These are phyloP conservation scores for Muscidifurax raptorellus DNA, from an alignment of 1,140 invertebrate genomes.

Conservation along the genomic window DNA sequence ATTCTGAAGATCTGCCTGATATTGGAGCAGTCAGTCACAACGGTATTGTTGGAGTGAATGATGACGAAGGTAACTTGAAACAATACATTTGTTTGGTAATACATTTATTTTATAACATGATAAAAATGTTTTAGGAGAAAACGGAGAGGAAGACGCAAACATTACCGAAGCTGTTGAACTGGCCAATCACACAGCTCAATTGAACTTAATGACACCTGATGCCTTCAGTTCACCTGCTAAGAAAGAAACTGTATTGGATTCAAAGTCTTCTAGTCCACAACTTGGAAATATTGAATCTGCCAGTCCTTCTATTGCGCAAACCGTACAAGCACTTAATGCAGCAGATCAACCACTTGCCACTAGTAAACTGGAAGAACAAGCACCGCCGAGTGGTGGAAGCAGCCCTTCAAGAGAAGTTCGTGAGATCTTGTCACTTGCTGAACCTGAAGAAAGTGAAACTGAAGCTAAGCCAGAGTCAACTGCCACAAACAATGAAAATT, in stretches of 20 bases:
- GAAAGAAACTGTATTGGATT: slow-evolving; percentile 69
- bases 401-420: slow-evolving; percentile 91
- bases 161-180: slow-evolving; percentile 61
- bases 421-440: slow-evolving; percentile 83
- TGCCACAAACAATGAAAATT: slow-evolving; percentile 62
- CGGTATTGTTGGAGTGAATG: slow-evolving; percentile 74
- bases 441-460: slow-evolving; percentile 68
- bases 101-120: neutral
- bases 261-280: slow-evolving; percentile 66
- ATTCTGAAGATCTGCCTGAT: slow-evolving; percentile 65
- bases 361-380: slow-evolving; percentile 69
- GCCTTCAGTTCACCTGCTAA: slow-evolving; percentile 85
- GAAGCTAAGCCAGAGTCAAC: slow-evolving; percentile 60
- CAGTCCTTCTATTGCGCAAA: slow-evolving; percentile 67
- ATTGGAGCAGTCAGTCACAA: slow-evolving; percentile 68
- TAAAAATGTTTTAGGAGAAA: slow-evolving; percentile 49
- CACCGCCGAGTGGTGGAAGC: slow-evolving; percentile 82
- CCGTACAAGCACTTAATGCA: slow-evolving; percentile 63
- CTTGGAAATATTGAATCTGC: slow-evolving; percentile 64
- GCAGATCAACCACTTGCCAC: slow-evolving; percentile 65
- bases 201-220: slow-evolving; percentile 91
- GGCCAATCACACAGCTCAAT: slow-evolving; percentile 65
- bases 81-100: neutral
- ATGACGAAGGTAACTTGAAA: slow-evolving; percentile 69
- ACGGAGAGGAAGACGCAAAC: slow-evolving; percentile 58